Conservation (phyloP, 2,113 vertebrate genomes). For the Cervus canadensis region DNA sequence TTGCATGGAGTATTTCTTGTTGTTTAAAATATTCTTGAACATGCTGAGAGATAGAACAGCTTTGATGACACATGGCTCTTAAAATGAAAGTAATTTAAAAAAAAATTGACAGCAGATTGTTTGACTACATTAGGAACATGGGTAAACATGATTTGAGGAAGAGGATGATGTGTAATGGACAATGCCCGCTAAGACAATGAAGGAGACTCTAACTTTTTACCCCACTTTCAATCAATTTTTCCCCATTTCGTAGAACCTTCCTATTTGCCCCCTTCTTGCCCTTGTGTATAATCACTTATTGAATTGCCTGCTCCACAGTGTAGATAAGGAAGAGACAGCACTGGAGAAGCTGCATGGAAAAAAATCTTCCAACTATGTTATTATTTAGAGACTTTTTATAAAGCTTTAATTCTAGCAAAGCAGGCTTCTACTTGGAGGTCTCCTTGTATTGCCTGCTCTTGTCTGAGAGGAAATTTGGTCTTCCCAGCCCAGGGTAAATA, state of each 20-base stretch:
- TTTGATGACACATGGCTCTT: neutral
- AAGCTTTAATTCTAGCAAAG: neutral
- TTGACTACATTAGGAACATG: neutral
- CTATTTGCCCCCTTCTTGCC: neutral
- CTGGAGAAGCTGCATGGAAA: neutral
- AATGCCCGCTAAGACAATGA: neutral
- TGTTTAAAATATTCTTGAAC: conserved; percentile 24
- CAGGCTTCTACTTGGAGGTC: neutral
- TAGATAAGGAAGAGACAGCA: neutral
- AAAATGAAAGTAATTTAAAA: neutral
- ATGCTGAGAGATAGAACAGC: neutral
- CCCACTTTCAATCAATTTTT: neutral
- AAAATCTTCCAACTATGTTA: neutral
- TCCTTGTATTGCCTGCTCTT: neutral
- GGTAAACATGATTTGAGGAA: neutral
- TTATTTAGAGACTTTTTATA: neutral
- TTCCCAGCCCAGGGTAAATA: neutral
- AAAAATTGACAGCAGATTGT: neutral
- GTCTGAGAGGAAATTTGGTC: neutral
- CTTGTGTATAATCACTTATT: neutral
- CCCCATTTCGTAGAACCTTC: neutral
- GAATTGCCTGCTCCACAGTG: neutral
- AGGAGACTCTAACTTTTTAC: neutral
- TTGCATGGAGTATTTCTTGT: neutral
- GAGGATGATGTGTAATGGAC: neutral